These are phyloP conservation scores for Scaptomyza pallida DNA, from an alignment of 1,140 invertebrate species.

Conservation along the genomic window DNA sequence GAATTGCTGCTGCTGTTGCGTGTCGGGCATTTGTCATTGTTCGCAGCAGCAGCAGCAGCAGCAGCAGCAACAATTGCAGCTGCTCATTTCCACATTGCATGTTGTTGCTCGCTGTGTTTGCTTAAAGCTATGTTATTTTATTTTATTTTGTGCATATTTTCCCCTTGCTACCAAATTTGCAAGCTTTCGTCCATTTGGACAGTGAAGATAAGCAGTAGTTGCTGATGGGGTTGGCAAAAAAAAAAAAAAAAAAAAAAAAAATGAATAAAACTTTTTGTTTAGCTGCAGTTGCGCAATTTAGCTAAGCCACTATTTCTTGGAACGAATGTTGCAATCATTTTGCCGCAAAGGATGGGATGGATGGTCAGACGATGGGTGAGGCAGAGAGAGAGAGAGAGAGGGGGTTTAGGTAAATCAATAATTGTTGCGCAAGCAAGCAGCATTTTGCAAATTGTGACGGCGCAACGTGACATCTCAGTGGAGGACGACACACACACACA, in stretches of 20 bases:
- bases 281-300: constrained; percentile 38
- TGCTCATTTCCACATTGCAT: constrained; percentile 64
- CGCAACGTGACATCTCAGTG: constrained; percentile 54
- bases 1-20: constrained; percentile 26
- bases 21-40: constrained; percentile 59
- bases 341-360: not conserved
- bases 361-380: not conserved
- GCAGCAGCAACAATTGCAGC: constrained; percentile 38
- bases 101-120: constrained; percentile 27
- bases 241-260: not conserved
- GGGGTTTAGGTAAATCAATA: constrained; percentile 63
- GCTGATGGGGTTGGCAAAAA: constrained; percentile 10
- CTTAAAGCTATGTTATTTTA: constrained; percentile 9
- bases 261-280: constrained; percentile 61
- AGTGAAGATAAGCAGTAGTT: constrained; percentile 46
- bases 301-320: constrained; percentile 50
- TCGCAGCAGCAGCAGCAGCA: constrained; percentile 19
- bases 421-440: constrained; percentile 77
- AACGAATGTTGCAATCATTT: constrained; percentile 61
- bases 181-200: constrained; percentile 39
- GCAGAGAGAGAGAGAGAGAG: too few relatives aligned
- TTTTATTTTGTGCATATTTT: constrained; percentile 28
- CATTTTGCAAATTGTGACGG: constrained; percentile 45
- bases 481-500: constrained; percentile 9
- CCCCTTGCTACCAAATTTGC: constrained; percentile 40